Evolutionary conservation across 2,113 vertebrate genomes (phyloP), one percentile per base, ranked within the genome.

Genomic region (Strix aluco): DNA sequence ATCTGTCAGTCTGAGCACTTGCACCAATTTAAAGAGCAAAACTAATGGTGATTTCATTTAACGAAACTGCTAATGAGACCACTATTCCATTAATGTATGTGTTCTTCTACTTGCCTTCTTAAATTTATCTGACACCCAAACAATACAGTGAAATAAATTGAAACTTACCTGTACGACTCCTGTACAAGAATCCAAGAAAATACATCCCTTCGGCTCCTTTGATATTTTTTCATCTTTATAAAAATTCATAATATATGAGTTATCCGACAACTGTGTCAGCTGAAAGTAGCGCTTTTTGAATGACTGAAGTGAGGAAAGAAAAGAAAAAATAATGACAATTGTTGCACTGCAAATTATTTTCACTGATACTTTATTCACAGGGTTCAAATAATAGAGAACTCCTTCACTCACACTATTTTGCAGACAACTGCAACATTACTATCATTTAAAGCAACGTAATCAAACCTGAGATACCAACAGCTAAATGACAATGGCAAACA

Each of bases 191-290:
- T 99, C 99, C 92, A 99, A 98, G 97, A 99, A 99, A 95, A 99
- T 99, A 96, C 99, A 99, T 44, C 99, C 99, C 96, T 99, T 99
- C 38, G 99, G 99, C 85, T 99, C 99, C 97, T 99, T 99, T 19
- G 99, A 99, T 95, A 99, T 99, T 97, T 99, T 99, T 94, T 99
- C 99, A 91, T 99, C 99, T 98, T 99, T 99, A 97, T 99, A 99
- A 97, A 99, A 99, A 97, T 99, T 99, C 99, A 99, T 99, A 97
- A 99, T 99, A 91, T 99, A 99, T 1, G 99, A 99, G 94, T 98
- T 99, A 96, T 99, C 99, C 1, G 99, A 99, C 93, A 99, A 32
- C 97, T 99, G 99, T 5, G 99, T 99, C 96, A 99, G 97, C 97
- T 99, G 99, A 94, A 99, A 99, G 96, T 98, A 99, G 72, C 99